Base-by-base conservation (phyloP, 2,888 invertebrate species). In the Drosophila mayaguana region DNA sequence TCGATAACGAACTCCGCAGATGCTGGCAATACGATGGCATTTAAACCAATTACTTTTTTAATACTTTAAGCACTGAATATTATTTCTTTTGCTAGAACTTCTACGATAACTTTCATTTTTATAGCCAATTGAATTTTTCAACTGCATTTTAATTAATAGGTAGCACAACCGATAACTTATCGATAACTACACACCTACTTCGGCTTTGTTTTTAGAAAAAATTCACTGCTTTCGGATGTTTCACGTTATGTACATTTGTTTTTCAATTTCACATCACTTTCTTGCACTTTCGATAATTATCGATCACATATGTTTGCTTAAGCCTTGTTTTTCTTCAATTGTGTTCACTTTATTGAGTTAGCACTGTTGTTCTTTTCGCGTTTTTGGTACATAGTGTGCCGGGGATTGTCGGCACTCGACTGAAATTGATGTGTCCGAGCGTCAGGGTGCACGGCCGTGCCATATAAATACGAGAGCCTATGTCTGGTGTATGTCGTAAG, bases 351-450 rank as follows among this genome's bases (percentile, higher is more conserved):
- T 62, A 59, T 20, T 16, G 48, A 40, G 56, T 60, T 45, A 18
- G 16, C 51, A 71, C 63, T 63, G 71, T 36, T 22, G 0, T n/a
- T 50, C 6, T 32, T 5, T 32, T 18, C 6, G 28, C 11, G 11
- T 22, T 53, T 36, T 22, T 38, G 22, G 53, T 38, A 38, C 53
- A 38, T 25, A 22, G 25, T 54, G 34, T 36, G 32, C 42, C 51
- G 48, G 16, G 50, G 11, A 43, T 71, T 59, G 50, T 36, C 34
- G 57, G 28, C 57, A 54, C 40, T 63, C 60, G 45, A 63, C 77
- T 71, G 22, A 80, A 78, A 78, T 78, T 78, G 72, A 78, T 78
- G 78, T 64, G 78, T 72, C 72, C 78, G 62, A 75, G 60, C 80
- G 62, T 40, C 78, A 75, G 80, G 65, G 80, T 64, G 80, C 78